Evolutionary conservation across 2,113 vertebrate genomes (phyloP).

Genomic region (Stercorarius parasiticus): DNA sequence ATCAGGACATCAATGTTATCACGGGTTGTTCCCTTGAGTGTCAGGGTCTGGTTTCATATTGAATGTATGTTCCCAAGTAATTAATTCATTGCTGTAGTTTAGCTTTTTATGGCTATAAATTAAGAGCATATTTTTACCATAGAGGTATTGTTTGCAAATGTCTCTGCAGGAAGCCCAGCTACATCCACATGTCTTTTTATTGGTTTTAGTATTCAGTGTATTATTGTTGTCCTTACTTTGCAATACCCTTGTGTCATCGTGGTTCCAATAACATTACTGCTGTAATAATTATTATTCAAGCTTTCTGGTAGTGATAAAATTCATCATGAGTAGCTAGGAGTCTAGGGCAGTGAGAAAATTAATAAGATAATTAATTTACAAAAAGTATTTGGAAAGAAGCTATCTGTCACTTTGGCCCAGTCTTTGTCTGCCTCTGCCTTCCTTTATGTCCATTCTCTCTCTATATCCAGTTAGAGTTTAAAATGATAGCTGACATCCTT

Average conservation of each 20-base stretch:
- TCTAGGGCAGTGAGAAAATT: not conserved
- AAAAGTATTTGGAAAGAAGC: constrained; percentile 2
- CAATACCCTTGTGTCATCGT: not conserved
- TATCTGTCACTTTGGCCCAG: not conserved
- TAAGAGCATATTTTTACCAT: not conserved
- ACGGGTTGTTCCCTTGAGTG: not conserved
- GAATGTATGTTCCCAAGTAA: not conserved
- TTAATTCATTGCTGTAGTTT: not conserved
- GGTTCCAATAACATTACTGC: not conserved
- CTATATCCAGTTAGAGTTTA: not conserved
- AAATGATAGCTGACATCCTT: constrained; percentile 44
- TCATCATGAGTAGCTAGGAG: not conserved
- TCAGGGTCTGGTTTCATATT: not conserved
- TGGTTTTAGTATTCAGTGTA: not conserved
- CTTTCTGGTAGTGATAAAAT: not conserved
- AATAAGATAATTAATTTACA: constrained; percentile 13
- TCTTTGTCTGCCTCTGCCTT: not conserved
- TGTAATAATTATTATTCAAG: not conserved
- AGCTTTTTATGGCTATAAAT: not conserved
- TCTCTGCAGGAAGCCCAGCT: not conserved
- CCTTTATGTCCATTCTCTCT: not conserved
- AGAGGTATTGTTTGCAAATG: not conserved
- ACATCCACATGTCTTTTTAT: not conserved
- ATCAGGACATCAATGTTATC: not conserved
- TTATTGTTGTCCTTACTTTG: not conserved